These are phyloP conservation scores for Lanius ludovicianus DNA, from an alignment of 2,113 vertebrate species.

Conservation along the genomic window DNA sequence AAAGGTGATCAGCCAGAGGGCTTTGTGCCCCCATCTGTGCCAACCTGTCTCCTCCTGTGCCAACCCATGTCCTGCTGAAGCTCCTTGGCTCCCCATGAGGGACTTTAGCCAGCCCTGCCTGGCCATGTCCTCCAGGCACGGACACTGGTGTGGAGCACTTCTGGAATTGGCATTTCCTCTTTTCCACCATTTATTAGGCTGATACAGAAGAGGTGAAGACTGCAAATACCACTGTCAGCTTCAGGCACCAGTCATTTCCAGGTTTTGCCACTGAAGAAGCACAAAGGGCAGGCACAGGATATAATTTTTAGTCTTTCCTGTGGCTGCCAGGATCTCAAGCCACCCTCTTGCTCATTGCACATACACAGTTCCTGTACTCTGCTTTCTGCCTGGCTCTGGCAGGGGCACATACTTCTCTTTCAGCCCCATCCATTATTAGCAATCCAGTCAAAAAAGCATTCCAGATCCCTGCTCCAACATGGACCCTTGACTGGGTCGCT, in stretches of 20 bases:
- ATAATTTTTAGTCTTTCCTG: background rate
- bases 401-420: background rate
- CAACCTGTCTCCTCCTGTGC: background rate
- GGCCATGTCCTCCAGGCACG: rapidly evolving
- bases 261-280: background rate
- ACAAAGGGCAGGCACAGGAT: background rate
- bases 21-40: background rate
- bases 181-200: background rate
- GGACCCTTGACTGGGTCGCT: background rate
- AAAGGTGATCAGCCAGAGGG: background rate
- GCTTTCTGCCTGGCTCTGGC: background rate
- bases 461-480: background rate
- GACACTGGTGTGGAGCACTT: background rate
- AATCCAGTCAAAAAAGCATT: background rate
- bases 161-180: background rate
- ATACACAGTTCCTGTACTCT: background rate
- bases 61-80: background rate
- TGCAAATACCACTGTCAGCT: background rate
- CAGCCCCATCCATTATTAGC: background rate
- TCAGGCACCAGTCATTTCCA: background rate
- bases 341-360: background rate
- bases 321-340: background rate
- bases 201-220: background rate
- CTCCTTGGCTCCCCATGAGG: rapidly evolving
- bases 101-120: background rate